Base-by-base conservation (phyloP, 2,797 vertebrate species). In the Parambassis ranga region DNA sequence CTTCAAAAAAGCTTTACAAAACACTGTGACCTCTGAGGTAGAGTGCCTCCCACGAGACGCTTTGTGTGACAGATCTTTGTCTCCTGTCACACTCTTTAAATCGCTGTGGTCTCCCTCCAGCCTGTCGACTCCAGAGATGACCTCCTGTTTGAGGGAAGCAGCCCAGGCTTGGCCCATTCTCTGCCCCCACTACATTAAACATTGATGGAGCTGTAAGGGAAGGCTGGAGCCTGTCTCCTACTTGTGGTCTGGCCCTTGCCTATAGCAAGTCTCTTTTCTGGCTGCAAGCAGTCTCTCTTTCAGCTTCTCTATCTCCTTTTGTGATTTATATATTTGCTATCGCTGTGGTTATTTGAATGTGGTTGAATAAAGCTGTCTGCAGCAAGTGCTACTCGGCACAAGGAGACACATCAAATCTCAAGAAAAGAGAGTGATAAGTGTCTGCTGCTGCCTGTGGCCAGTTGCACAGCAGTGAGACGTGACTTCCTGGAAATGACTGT, bases 131-230 rank as follows among this genome's bases (percentile, higher is more conserved):
- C 85, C 86, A 79, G 68, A 65, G 62, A 83, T 86, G 90, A 91
- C 87, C 82, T 85, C 83, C 81, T 86, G 87, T 71, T 74, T 86
- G 84, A 90, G 88, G 90, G 85, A 87, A 91, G 83, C 87, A 82
- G 83, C 67, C 79, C 75, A 5, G 81, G 76, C 80, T 81, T 69
- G 59, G 79, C 82, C 89, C 83, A 81, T 75, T 76, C 87, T 79
- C 84, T 82, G 84, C 64, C 77, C 77, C 89, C 87, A 88, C 74
- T 81, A 81, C 92, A 92, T 94, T 91, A 95, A 93, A 93, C 92
- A 94, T 92, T 92, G 92, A 92, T 91, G 79, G 79, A 79, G 82
- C 87, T 83, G 83, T 72, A 77, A 87, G 66, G 51, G 75, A 85
- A 75, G 69, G 81, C 87, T 86, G 89, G 85, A 87, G 78, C 87